Conservation (phyloP, 1,140 invertebrate genomes). For the Gyrodactylus salaris region DNA sequence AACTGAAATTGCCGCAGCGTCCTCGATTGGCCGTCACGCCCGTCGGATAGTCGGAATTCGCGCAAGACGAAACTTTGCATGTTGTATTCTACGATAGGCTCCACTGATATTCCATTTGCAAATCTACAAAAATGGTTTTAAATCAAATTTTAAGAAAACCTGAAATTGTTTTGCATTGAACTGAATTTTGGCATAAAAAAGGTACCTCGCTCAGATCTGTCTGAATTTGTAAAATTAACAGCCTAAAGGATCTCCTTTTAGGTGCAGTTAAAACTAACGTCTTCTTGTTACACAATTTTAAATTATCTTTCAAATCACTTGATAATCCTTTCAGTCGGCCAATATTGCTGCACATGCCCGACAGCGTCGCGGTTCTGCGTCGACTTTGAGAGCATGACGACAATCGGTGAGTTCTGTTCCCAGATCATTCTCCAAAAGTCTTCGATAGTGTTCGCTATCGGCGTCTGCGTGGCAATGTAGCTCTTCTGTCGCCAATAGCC, state of each 20-base stretch:
- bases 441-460: constrained; percentile 63
- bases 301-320: constrained; percentile 10
- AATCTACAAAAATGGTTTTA: background rate
- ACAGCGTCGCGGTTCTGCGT: constrained; percentile 13
- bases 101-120: background rate
- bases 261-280: too few species aligned
- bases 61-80: constrained; percentile 92
- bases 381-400: constrained; percentile 76
- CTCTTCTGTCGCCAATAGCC: constrained; percentile 63
- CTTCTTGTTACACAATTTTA: too few species aligned
- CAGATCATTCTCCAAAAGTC: constrained; percentile 99
- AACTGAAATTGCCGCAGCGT: constrained; percentile 23
- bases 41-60: constrained; percentile 62
- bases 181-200: background rate
- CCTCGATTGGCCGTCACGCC: constrained; percentile 51
- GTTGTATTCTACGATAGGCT: constrained; percentile 40
- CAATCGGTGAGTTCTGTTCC: constrained; percentile 95
- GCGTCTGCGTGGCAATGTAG: constrained; percentile 91
- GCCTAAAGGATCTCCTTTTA: too few species aligned
- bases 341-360: constrained; percentile 9
- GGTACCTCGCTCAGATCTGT: too few species aligned
- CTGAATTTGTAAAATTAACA: too few species aligned
- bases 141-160: background rate
- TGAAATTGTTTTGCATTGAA: background rate
- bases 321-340: background rate